A percentile compares a stretch with the other conserved stretches of the same genome.
Conservation (phyloP, 2,113 vertebrate genomes). For the Mohoua ochrocephala region DNA sequence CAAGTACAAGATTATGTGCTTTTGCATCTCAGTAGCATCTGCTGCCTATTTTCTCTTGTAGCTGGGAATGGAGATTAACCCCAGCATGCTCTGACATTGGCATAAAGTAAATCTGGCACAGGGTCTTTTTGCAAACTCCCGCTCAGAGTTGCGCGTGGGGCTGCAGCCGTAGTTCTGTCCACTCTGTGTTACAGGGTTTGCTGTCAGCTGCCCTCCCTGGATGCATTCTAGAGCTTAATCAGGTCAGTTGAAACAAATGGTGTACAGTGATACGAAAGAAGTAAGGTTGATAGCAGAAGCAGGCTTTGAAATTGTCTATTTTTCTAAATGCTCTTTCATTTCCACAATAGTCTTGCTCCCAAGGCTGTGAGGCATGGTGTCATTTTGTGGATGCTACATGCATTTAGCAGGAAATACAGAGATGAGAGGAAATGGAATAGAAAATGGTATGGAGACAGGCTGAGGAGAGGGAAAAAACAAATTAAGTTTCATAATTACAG, state of each 20-base stretch:
- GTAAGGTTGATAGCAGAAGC: not conserved
- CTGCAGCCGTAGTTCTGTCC: fast-evolving
- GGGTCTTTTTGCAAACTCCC: not conserved
- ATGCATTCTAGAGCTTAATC: not conserved
- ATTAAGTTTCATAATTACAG: not conserved
- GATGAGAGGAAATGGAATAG: not conserved
- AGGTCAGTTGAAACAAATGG: not conserved
- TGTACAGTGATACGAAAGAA: not conserved
- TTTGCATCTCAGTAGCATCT: not conserved
- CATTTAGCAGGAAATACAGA: not conserved
- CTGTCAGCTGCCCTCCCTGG: not conserved
- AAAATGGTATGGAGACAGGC: not conserved
- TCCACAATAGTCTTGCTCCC: not conserved
- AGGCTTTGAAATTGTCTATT: not conserved
- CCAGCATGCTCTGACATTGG: not conserved
- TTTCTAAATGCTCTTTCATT: not conserved
- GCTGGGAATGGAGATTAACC: not conserved
- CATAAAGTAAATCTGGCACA: not conserved
- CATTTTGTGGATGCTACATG: not conserved
- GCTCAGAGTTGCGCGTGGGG: fast-evolving
- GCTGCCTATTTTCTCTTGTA: not conserved
- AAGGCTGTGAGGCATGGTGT: not conserved
- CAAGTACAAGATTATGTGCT: not conserved
- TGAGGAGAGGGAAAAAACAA: not conserved
- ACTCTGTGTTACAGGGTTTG: not conserved